These are phyloP conservation scores for Drosophila lacteicornis DNA, from an alignment of 1,140 invertebrate genomes.

Conservation along the genomic window DNA sequence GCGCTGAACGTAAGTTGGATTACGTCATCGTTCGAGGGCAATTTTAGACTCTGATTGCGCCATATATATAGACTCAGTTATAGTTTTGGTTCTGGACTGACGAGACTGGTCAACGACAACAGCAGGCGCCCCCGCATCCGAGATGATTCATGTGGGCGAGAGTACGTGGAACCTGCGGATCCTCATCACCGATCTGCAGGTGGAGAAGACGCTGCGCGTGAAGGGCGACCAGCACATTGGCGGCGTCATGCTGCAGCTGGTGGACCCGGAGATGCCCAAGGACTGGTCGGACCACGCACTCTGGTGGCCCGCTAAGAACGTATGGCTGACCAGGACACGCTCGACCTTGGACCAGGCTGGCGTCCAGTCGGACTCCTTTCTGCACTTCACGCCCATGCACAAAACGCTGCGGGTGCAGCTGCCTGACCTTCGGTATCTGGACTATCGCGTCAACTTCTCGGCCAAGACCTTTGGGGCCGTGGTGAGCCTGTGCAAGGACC, in stretches of 20 bases:
- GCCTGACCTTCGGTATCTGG: conserved; percentile 96
- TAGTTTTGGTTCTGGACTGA: conserved; percentile 38
- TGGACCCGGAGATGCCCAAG: conserved; percentile 97
- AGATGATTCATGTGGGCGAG: conserved; percentile 90
- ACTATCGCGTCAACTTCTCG: conserved; percentile 98
- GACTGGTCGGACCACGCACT: conserved; percentile 99
- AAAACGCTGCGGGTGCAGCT: conserved; percentile 96
- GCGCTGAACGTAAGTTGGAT: conserved; percentile 65
- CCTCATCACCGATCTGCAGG: conserved; percentile 97
- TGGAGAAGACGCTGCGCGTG: conserved; percentile 95
- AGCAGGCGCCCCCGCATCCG: conserved; percentile 29
- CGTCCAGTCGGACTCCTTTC: conserved; percentile 96
- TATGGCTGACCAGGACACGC: conserved; percentile 96
- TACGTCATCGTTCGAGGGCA: conserved; percentile 72
- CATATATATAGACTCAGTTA: conserved; percentile 37
- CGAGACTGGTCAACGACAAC: conserved; percentile 12
- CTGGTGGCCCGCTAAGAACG: conserved; percentile 98
- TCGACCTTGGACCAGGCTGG: conserved; percentile 99
- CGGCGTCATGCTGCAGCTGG: conserved; percentile 98
- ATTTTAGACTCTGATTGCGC: conserved; percentile 57
- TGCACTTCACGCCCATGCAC: conserved; percentile 99
- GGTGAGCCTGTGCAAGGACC: conserved; percentile 97
- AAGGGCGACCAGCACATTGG: conserved; percentile 99
- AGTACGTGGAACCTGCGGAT: conserved; percentile 98
- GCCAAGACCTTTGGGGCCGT: conserved; percentile 98